These are phyloP conservation scores for Crocallis elinguaria DNA, from an alignment of 2,888 invertebrate species.

Conservation along the genomic window DNA sequence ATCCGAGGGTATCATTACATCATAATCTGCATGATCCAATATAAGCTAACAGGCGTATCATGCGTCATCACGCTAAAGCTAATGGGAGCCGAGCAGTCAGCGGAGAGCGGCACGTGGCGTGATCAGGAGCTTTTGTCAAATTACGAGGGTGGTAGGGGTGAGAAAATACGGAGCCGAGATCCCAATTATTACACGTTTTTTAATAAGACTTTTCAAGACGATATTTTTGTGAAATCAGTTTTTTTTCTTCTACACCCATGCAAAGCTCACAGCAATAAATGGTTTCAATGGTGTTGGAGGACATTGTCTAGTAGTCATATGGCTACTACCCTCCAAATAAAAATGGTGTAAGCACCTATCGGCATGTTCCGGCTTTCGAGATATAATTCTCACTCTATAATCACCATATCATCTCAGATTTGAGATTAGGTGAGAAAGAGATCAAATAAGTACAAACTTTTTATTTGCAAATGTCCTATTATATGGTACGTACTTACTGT, in stretches of 20 bases:
- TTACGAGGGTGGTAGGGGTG: constrained; percentile 11
- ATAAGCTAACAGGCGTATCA: constrained; percentile 39
- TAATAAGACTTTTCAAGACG: not conserved
- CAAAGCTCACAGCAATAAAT: no score
- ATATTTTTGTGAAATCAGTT: not conserved
- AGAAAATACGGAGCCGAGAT: not conserved
- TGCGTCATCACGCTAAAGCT: constrained; percentile 33
- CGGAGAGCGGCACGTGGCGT: constrained; percentile 53
- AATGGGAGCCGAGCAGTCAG: constrained; percentile 33
- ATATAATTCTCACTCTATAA: no score
- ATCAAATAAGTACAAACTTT: no score
- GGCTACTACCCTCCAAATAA: no score
- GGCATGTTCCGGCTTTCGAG: no score
- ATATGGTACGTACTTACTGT: no score
- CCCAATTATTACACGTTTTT: not conserved
- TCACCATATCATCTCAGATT: no score
- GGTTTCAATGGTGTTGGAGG: no score
- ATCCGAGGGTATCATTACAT: constrained; percentile 34
- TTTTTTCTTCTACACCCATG: not conserved
- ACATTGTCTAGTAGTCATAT: no score
- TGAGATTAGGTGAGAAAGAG: no score
- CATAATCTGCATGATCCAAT: constrained; percentile 37
- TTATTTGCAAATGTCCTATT: no score
- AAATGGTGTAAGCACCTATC: no score
- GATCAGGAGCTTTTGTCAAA: constrained; percentile 62